Percentiles rank a stretch among this genome's conserved stretches.
Conservation (phyloP, 2,888 invertebrate genomes). For the Phymatocera aterrima region DNA sequence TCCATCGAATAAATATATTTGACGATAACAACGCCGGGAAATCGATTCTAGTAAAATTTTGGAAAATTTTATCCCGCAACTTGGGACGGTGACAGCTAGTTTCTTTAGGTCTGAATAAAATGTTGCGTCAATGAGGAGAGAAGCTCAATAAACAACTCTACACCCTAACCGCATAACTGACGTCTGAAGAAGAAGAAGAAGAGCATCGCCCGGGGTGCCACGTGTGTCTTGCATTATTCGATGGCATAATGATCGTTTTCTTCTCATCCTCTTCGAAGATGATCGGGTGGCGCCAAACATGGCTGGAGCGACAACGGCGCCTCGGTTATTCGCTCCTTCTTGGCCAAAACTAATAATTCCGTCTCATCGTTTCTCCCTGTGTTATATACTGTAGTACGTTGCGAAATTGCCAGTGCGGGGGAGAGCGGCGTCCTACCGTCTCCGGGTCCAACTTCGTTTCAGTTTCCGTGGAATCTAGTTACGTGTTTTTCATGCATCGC, state of each 20-base stretch:
- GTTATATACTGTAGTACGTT: background rate
- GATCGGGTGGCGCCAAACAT: constrained; percentile 18
- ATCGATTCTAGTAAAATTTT: too few relatives aligned
- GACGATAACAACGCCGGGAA: background rate
- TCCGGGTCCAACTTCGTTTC: constrained; percentile 4
- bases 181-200: background rate
- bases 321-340: constrained; percentile 1
- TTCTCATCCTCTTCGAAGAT: background rate
- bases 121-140: too few relatives aligned
- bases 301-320: background rate
- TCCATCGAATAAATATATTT: background rate
- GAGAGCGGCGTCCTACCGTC: background rate
- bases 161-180: background rate
- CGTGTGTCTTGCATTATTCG: background rate
- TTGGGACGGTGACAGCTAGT: too few relatives aligned
- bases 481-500: background rate
- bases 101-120: too few relatives aligned
- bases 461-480: background rate
- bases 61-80: too few relatives aligned
- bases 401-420: background rate
- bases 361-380: background rate
- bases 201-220: background rate
- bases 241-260: constrained; percentile 6
- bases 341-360: constrained; percentile 18
- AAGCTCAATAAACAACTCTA: too few relatives aligned